Conservation (phyloP, 2,888 invertebrate genomes). For the Plemyria rubiginata region DNA sequence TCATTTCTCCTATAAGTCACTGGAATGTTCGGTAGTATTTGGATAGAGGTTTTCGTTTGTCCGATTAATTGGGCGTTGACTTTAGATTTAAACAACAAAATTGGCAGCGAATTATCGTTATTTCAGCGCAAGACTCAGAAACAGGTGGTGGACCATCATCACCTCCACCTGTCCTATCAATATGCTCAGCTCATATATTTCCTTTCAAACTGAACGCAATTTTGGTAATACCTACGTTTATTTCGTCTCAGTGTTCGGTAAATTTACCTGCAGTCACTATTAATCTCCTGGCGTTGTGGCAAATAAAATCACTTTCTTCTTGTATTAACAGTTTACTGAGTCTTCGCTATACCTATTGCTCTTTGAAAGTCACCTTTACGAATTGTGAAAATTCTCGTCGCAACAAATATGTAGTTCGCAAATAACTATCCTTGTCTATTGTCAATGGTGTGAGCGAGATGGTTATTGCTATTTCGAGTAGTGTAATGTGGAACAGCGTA, state of each 20-base stretch:
- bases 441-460: slow-evolving; percentile 19
- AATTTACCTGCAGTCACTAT: slow-evolving; percentile 7
- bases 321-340: not conserved
- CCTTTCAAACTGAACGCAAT: slow-evolving; percentile 5
- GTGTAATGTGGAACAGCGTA: slow-evolving; percentile 32
- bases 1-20: slow-evolving; percentile 15
- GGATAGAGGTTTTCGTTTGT: not conserved
- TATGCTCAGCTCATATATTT: slow-evolving; percentile 22
- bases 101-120: slow-evolving; percentile 20
- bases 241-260: slow-evolving; percentile 14
- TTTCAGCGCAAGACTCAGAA: slow-evolving; percentile 14
- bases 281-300: slow-evolving; percentile 19
- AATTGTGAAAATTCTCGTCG: slow-evolving; percentile 20
- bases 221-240: slow-evolving; percentile 13
- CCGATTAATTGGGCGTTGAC: slow-evolving; percentile 5
- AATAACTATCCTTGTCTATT: slow-evolving; percentile 22
- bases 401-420: slow-evolving; percentile 12
- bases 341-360: not conserved
- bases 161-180: slow-evolving; percentile 22
- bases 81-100: slow-evolving; percentile 7
- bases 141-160: slow-evolving; percentile 18
- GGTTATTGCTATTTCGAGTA: slow-evolving; percentile 36
- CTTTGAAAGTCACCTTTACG: slow-evolving; percentile 18
- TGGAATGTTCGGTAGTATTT: not conserved
- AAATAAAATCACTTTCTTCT: slow-evolving; percentile 29